A percentile compares a stretch with the other conserved stretches of the same genome.
Conservation (phyloP, 1,140 invertebrate genomes). For the Euwallacea fornicatus region DNA sequence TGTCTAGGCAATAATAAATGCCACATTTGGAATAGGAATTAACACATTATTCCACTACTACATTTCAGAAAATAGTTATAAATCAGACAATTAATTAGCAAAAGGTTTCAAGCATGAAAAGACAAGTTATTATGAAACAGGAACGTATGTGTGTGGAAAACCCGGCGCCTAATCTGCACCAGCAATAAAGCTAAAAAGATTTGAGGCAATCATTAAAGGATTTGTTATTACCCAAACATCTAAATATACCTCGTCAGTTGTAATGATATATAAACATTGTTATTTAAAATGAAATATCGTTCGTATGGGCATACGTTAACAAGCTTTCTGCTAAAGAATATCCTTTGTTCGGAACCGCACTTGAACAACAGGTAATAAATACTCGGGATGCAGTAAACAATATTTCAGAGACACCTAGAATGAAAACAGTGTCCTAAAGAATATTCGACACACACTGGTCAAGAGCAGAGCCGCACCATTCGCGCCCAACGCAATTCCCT, state of each 20-base stretch:
- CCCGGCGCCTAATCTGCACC: slow-evolving; percentile 5
- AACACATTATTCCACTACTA: too few relatives aligned
- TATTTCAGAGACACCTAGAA: slow-evolving; percentile 50
- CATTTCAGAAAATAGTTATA: too few relatives aligned
- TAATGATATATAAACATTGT: slow-evolving; percentile 53
- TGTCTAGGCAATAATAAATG: too few relatives aligned
- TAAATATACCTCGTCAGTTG: slow-evolving; percentile 46
- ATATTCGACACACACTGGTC: slow-evolving; percentile 46
- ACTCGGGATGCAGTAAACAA: slow-evolving; percentile 49
- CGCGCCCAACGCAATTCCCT: too few relatives aligned
- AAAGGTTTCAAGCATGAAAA: too few relatives aligned
- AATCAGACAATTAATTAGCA: too few relatives aligned
- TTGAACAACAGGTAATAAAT: slow-evolving; percentile 52
- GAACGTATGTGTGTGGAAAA: neutral
- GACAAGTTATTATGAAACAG: too few relatives aligned
- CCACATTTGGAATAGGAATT: too few relatives aligned
- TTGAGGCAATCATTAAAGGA: slow-evolving; percentile 38
- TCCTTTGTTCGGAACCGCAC: slow-evolving; percentile 51
- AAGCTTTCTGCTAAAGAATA: slow-evolving; percentile 51
- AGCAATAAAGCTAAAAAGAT: slow-evolving; percentile 14
- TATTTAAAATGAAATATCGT: slow-evolving; percentile 52
- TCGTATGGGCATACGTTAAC: slow-evolving; percentile 50
- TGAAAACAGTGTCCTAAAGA: slow-evolving; percentile 51
- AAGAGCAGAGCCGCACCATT: slow-evolving; percentile 36
- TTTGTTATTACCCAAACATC: slow-evolving; percentile 47